These are phyloP conservation scores for Ypsolopha sequella DNA, from an alignment of 2,888 invertebrate species.

Conservation along the genomic window DNA sequence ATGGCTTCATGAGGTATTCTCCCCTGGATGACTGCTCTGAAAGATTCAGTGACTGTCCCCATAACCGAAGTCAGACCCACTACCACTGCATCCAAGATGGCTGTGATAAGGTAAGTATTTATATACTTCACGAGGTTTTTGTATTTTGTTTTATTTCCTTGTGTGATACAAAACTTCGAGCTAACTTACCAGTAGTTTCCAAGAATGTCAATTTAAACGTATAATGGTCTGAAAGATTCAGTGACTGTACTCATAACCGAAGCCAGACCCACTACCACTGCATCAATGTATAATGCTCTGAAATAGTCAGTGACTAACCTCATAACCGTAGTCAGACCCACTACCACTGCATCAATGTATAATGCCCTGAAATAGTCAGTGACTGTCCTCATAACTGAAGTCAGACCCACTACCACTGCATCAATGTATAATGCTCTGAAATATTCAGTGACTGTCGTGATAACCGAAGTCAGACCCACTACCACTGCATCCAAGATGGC, in stretches of 20 bases:
- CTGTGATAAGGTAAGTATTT: conserved; percentile 79
- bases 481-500: conserved; percentile 96
- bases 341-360: conserved; percentile 97
- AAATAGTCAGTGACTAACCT: too few species aligned
- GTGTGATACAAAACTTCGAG: too few species aligned
- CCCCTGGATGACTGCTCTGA: conserved; percentile 95
- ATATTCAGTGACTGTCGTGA: conserved; percentile 89
- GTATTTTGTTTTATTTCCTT: too few species aligned
- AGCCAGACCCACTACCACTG: conserved; percentile 98
- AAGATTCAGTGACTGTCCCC: conserved; percentile 86
- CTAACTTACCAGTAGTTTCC: too few species aligned
- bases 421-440: conserved; percentile 92
- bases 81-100: conserved; percentile 97
- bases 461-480: conserved; percentile 95
- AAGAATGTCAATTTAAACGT: too few species aligned
- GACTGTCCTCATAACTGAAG: conserved; percentile 93
- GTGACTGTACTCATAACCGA: conserved; percentile 92
- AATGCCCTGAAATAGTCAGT: conserved; percentile 87
- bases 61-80: conserved; percentile 95
- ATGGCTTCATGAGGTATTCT: conserved; percentile 95
- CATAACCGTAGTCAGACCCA: conserved; percentile 96
- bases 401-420: conserved; percentile 97
- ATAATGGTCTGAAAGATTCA: too few species aligned
- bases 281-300: too few species aligned
- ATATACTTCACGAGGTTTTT: too few species aligned